A percentile compares a stretch with the other conserved stretches of the same genome.
These are phyloP conservation scores for Euwallacea similis DNA, from an alignment of 1,140 invertebrate species.

Conservation along the genomic window DNA sequence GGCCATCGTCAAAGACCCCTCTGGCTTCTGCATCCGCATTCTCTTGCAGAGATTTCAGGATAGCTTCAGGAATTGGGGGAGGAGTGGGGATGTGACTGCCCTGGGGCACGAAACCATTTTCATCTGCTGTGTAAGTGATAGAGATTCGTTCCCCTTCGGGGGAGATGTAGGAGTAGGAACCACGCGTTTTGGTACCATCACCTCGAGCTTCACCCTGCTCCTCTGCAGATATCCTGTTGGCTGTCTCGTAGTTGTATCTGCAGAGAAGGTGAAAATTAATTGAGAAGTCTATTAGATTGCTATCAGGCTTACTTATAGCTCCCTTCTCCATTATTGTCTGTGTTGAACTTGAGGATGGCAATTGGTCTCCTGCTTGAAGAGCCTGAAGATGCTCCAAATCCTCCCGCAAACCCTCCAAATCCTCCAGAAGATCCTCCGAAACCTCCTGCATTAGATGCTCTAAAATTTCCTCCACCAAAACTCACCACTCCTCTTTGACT, in stretches of 20 bases:
- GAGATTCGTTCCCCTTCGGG: slow-evolving; percentile 59
- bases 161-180: slow-evolving; percentile 60
- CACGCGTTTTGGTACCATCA: slow-evolving; percentile 52
- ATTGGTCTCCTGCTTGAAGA: slow-evolving; percentile 41
- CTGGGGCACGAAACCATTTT: slow-evolving; percentile 59
- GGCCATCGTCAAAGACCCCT: slow-evolving; percentile 43
- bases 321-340: slow-evolving; percentile 40
- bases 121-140: slow-evolving; percentile 61
- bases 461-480: not conserved
- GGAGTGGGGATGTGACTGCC: slow-evolving; percentile 57
- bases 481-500: slow-evolving; percentile 31
- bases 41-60: slow-evolving; percentile 57
- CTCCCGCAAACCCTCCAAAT: not conserved
- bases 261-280: slow-evolving; percentile 28
- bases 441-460: not conserved
- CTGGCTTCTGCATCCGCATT: slow-evolving; percentile 49
- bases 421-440: slow-evolving; percentile 5
- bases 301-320: slow-evolving; percentile 49
- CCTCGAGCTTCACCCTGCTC: slow-evolving; percentile 56
- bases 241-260: slow-evolving; percentile 62
- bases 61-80: slow-evolving; percentile 56
- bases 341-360: slow-evolving; percentile 53
- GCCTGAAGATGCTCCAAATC: not conserved
- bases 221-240: slow-evolving; percentile 60
- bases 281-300: not conserved